Percentiles rank a stretch among this genome's conserved stretches.
phyloP scores from a whole-genome alignment of 1,140 invertebrate genomes.

The Galleria mellonella region DNA sequence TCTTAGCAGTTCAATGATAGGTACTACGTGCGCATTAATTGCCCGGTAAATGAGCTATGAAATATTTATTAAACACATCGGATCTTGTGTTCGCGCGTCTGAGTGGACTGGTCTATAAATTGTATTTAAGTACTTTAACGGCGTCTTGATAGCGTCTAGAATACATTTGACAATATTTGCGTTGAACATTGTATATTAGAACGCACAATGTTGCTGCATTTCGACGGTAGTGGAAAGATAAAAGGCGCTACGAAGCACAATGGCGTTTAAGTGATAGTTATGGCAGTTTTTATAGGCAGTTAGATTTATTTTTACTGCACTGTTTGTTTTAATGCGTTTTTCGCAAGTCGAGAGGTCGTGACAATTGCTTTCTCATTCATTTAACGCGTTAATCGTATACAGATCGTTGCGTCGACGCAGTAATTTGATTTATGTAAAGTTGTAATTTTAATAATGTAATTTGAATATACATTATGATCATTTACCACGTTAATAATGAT shows the following conservation, averaged over 20 bases:
- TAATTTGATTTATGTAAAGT: conserved; percentile 14
- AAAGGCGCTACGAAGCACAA: conserved; percentile 53
- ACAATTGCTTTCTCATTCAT: conserved; percentile 55
- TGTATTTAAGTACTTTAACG: conserved; percentile 26
- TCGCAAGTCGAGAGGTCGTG: conserved; percentile 64
- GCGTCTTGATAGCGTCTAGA: conserved; percentile 17
- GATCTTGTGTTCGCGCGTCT: conserved; percentile 16
- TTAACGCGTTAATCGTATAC: conserved; percentile 21
- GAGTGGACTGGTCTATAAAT: conserved; percentile 40
- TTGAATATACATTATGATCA: too few relatives aligned
- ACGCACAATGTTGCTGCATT: conserved; percentile 47
- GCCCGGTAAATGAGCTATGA: conserved; percentile 23
- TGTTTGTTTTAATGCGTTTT: conserved; percentile 74
- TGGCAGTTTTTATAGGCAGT: conserved; percentile 75
- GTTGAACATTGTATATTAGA: conserved; percentile 21
- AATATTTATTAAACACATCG: conserved; percentile 38
- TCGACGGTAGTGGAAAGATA: conserved; percentile 39
- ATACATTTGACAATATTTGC: conserved; percentile 29
- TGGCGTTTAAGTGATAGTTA: conserved; percentile 74
- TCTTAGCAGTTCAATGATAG: too few relatives aligned
- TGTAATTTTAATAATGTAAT: conserved; percentile 6
- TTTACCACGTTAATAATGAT: too few relatives aligned
- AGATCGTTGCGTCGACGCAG: background rate
- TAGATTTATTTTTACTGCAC: conserved; percentile 75
- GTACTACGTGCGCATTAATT: background rate